Conservation (phyloP, 2,797 vertebrate species). For the Darevskia nairensis region DNA sequence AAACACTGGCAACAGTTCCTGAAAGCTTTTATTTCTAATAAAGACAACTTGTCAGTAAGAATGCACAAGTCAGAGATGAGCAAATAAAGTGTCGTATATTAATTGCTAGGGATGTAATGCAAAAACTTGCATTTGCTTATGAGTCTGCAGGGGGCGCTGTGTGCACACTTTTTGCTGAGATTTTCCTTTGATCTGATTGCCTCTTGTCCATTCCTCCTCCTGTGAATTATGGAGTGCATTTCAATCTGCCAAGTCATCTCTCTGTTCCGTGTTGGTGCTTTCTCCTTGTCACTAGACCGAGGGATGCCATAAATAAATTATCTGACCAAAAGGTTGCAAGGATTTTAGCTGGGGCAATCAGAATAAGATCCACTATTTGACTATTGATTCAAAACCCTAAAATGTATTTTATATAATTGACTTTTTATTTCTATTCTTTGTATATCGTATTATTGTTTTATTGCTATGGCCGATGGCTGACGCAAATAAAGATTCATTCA, state of each 20-base stretch:
- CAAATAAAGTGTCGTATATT: rapidly evolving
- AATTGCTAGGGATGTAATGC: background rate
- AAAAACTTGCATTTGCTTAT: background rate
- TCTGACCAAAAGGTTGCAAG: background rate
- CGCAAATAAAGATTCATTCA: too few species aligned
- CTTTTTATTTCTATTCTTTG: too few species aligned
- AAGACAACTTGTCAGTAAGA: background rate
- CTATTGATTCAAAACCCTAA: too few species aligned
- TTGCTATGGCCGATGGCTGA: too few species aligned
- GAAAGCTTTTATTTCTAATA: background rate
- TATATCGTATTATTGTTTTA: too few species aligned
- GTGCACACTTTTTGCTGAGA: background rate
- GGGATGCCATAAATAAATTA: conserved; percentile 2
- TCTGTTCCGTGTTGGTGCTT: background rate
- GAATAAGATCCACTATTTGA: too few species aligned
- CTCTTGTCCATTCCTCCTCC: background rate
- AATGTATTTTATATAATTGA: too few species aligned
- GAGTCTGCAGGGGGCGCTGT: conserved; percentile 53
- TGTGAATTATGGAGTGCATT: background rate
- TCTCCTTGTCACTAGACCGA: background rate
- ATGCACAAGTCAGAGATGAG: background rate
- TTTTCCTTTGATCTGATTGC: background rate
- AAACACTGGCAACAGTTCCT: background rate
- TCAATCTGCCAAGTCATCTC: background rate
- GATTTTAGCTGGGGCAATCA: too few species aligned